These are phyloP conservation scores for Lethrus apterus DNA, from an alignment of 1,140 invertebrate genomes.

Conservation along the genomic window DNA sequence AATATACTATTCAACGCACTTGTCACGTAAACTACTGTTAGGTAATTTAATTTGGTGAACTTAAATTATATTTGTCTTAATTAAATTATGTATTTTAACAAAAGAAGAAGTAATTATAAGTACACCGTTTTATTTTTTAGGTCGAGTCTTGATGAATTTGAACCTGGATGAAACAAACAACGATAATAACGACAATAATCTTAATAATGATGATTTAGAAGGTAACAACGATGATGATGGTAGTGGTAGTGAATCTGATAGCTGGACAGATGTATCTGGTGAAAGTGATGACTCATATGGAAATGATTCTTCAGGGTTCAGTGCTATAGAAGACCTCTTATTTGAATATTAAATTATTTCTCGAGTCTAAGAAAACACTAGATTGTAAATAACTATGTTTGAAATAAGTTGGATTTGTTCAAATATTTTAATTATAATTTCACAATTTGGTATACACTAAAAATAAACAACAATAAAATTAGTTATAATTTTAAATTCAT, in stretches of 20 bases:
- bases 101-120: background rate
- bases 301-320: conserved; percentile 16
- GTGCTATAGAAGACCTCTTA: conserved; percentile 18
- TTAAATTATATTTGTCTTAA: too few species aligned
- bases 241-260: conserved; percentile 24
- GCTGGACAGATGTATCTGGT: conserved; percentile 18
- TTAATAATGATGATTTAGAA: conserved; percentile 39
- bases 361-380: too few species aligned
- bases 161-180: conserved; percentile 33
- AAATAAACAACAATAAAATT: too few species aligned
- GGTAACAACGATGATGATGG: conserved; percentile 27
- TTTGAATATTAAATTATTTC: conserved; percentile 12
- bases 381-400: background rate
- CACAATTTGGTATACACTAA: too few species aligned
- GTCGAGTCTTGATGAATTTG: conserved; percentile 5
- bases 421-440: too few species aligned
- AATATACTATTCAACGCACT: too few species aligned
- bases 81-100: background rate
- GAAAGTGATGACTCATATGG: conserved; percentile 16
- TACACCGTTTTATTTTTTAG: background rate
- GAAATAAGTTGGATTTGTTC: too few species aligned
- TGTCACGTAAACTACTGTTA: too few species aligned
- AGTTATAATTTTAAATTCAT: too few species aligned
- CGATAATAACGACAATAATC: conserved; percentile 49
- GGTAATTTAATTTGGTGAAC: background rate